Conservation (phyloP, 2,888 invertebrate species). For the Miltochrista miniata region DNA sequence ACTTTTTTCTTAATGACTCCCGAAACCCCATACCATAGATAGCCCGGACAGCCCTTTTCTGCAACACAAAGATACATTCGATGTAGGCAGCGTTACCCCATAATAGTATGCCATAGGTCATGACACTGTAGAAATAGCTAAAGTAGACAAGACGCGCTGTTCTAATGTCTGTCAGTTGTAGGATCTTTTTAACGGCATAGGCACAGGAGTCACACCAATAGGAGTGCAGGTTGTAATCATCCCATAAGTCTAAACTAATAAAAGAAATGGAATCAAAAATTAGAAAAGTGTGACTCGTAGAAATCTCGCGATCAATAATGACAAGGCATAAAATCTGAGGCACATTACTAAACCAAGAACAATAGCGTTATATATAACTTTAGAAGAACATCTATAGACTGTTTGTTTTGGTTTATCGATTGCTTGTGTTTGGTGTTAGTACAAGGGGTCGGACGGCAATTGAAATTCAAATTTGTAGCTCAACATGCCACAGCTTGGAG, state of each 20-base stretch:
- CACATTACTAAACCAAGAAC: slow-evolving; percentile 32
- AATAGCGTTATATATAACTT: slow-evolving; percentile 14
- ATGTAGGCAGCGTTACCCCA: too few relatives aligned
- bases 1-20: too few relatives aligned
- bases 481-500: slow-evolving; percentile 9
- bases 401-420: slow-evolving; percentile 43
- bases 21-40: too few relatives aligned
- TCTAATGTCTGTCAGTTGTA: too few relatives aligned
- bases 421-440: slow-evolving; percentile 32
- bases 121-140: too few relatives aligned
- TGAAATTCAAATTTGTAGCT: slow-evolving; percentile 38
- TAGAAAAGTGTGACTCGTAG: slow-evolving; percentile 21
- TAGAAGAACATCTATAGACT: slow-evolving; percentile 35
- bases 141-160: too few relatives aligned
- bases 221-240: too few relatives aligned
- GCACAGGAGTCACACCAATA: too few relatives aligned
- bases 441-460: slow-evolving; percentile 19
- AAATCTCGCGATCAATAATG: slow-evolving; percentile 36
- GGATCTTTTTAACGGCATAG: too few relatives aligned
- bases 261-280: slow-evolving; percentile 12
- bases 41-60: too few relatives aligned
- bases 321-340: slow-evolving; percentile 26
- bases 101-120: too few relatives aligned
- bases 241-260: slow-evolving; percentile 4
- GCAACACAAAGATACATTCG: too few relatives aligned